Evolutionary conservation across 2,888 invertebrate species (phyloP).

Genomic region (Lasius fuliginosus): DNA sequence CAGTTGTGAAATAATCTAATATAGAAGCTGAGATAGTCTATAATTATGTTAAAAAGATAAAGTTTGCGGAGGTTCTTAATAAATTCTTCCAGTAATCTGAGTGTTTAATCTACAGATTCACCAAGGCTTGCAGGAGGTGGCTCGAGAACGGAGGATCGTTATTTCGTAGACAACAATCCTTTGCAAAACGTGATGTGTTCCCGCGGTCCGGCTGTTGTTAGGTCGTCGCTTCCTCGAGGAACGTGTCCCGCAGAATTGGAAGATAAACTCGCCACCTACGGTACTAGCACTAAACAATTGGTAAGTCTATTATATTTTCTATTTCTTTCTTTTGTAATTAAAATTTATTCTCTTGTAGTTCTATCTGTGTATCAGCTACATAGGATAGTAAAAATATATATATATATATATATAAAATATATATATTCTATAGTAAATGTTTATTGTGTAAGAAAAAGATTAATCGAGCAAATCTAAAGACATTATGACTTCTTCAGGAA

Average conservation of each 20-base stretch:
- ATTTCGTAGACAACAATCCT: conserved; percentile 53
- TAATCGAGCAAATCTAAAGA: background rate
- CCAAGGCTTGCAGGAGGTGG: conserved; percentile 80
- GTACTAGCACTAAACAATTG: conserved; percentile 86
- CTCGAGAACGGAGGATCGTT: conserved; percentile 71
- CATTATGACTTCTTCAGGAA: conserved; percentile 85
- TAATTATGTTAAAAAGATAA: background rate
- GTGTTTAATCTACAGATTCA: conserved; percentile 60
- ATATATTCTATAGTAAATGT: background rate
- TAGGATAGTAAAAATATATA: background rate
- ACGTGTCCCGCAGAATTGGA: conserved; percentile 86
- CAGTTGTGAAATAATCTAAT: background rate
- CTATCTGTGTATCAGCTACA: background rate
- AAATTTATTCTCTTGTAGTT: background rate
- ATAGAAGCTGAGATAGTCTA: background rate
- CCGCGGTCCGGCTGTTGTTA: conserved; percentile 70
- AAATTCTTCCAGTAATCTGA: conserved; percentile 6
- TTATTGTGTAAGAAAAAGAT: background rate
- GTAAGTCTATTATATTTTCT: conserved; percentile 76
- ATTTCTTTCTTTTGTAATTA: background rate
- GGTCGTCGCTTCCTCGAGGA: conserved; percentile 72
- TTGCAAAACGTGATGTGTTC: conserved; percentile 76
- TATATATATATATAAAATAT: background rate
- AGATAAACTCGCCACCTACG: conserved; percentile 85
- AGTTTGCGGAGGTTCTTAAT: background rate